Base-by-base conservation (phyloP, 1,140 invertebrate species). In the Eriosoma lanigerum region DNA sequence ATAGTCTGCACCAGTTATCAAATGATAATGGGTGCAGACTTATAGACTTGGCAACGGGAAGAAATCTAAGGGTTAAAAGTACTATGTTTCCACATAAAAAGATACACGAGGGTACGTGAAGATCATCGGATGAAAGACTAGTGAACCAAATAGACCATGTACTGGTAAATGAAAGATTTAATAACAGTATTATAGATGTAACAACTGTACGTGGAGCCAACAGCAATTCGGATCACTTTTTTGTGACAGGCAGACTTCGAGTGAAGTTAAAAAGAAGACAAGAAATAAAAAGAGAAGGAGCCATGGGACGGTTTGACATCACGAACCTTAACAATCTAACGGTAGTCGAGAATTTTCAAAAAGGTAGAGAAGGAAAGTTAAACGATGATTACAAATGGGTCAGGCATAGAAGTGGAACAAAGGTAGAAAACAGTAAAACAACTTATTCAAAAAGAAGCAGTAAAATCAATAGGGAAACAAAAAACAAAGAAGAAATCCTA, bases 241-340 rank as follows among this genome's bases (percentile, higher is more conserved):
- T 83, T 81, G n/a, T 83, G 82, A 83, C 21, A 6, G 13, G 81
- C 82, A 19, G 82, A 81, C 52, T 80, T 83, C 82, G 72, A 81
- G 17, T 17, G 58, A 21, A 81, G 70, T 10, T 64, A 52, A 44
- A 82, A 82, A 48, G 81, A 83, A 82, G 82, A 82, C 72, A 75
- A 83, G 38, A 80, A 82, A 81, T 62, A 82, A 15, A 24, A 81
- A 54, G 82, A 82, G 26, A 54, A 82, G 29, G 21, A 46, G 19
- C 78, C 26, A 81, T 66, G 81, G 12, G 24, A 17, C 21, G 17
- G 12, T 6, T 50, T 26, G 58, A 64, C 70, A 9, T 32, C 38
- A 24, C 64, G 82, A 68, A 82, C 82, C n/a, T 24, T 62, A 29
- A 62, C 60, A 5, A 29, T 48, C 32, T 75, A 76, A 81, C 80